Conservation (phyloP, 2,113 vertebrate species). For the Rhynchomys soricoides region DNA sequence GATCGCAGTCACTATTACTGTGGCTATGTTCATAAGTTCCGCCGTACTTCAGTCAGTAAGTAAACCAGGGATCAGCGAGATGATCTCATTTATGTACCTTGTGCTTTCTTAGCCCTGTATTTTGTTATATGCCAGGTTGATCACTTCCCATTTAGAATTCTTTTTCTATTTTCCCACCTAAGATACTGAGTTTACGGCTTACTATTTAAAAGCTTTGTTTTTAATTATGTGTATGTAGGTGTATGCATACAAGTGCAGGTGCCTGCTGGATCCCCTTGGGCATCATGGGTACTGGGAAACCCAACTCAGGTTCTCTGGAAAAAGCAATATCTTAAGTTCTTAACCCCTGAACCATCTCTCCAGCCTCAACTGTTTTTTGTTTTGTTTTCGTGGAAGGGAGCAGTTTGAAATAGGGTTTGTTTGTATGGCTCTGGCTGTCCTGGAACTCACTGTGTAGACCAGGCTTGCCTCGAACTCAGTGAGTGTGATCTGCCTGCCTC, state of each 20-base stretch:
- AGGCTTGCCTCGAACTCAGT: background rate
- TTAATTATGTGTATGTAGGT: too few species aligned
- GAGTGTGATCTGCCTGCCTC: background rate
- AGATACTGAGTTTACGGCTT: background rate
- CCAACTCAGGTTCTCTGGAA: background rate
- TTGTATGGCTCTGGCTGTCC: background rate
- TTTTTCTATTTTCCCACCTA: background rate
- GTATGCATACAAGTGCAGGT: background rate
- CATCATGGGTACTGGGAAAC: background rate
- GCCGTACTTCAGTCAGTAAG: constrained; percentile 80
- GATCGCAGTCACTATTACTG: constrained; percentile 66
- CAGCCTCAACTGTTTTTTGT: background rate
- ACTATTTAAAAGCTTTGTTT: background rate
- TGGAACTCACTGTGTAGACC: background rate
- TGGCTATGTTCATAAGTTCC: constrained; percentile 85
- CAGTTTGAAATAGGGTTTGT: too few species aligned
- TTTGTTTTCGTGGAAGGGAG: too few species aligned
- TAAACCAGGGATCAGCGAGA: background rate
- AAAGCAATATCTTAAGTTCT: background rate
- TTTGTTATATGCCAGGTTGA: background rate
- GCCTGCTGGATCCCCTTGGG: background rate
- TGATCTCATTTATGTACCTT: rapidly evolving
- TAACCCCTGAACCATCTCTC: background rate
- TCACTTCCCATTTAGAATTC: background rate
- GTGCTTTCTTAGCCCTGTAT: background rate